Conservation (phyloP, 2,113 vertebrate species). For the Megatriorchis doriae region DNA sequence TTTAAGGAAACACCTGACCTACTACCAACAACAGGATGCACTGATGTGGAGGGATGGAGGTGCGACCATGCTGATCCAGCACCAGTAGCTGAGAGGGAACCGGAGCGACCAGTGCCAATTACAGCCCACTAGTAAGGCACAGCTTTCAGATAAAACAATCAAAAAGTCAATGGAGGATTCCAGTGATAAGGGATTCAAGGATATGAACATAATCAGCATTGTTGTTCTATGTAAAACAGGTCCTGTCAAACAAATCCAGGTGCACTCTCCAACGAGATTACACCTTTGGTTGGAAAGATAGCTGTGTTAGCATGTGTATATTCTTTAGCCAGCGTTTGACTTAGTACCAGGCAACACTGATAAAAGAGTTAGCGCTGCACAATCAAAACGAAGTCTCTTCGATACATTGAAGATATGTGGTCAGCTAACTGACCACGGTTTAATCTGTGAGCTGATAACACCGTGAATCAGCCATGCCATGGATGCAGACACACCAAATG, state of each 20-base stretch:
- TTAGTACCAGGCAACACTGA: background rate
- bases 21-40: background rate
- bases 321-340: background rate
- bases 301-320: background rate
- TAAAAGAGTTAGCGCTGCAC: background rate
- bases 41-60: background rate
- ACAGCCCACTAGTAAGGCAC: background rate
- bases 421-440: background rate
- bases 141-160: background rate
- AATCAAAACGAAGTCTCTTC: background rate
- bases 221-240: background rate
- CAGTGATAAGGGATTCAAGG: background rate
- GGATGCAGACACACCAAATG: background rate
- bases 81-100: background rate
- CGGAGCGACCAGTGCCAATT: background rate
- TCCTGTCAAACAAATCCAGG: conserved; percentile 6
- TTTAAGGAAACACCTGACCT: background rate
- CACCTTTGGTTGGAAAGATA: background rate
- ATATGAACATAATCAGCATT: background rate
- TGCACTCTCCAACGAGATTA: accelerated
- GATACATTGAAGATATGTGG: background rate
- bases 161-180: background rate
- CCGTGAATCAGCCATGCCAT: background rate
- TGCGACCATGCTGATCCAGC: accelerated
- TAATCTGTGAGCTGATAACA: background rate